Evolutionary conservation across 1,140 invertebrate species (phyloP).

Genomic region (Pseudomyrmex concolor): DNA sequence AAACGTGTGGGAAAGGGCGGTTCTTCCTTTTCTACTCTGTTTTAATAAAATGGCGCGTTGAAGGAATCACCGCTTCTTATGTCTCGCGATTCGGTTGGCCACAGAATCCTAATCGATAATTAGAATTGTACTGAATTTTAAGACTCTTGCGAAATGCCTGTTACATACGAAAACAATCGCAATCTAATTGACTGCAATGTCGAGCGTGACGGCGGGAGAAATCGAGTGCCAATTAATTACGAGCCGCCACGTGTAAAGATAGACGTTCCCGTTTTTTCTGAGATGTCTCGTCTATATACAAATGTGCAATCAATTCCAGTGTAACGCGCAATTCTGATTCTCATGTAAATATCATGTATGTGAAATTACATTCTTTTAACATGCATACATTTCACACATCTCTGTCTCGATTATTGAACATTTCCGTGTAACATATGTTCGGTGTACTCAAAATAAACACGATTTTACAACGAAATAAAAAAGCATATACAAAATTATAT

Average conservation of each 20-base stretch:
- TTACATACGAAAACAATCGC: slow-evolving; percentile 30
- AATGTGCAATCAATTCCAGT: slow-evolving; percentile 6
- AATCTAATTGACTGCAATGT: slow-evolving; percentile 39
- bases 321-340: slow-evolving; percentile 20
- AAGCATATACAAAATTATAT: not conserved
- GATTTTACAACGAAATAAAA: not conserved
- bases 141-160: not conserved
- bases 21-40: no score
- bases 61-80: not conserved
- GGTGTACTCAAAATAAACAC: not conserved
- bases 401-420: slow-evolving; percentile 25
- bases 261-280: slow-evolving; percentile 39
- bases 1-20: no score
- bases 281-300: slow-evolving; percentile 37
- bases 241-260: slow-evolving; percentile 71
- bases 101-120: slow-evolving; percentile 36
- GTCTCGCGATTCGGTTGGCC: no score
- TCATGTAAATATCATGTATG: slow-evolving; percentile 37
- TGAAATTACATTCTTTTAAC: no score
- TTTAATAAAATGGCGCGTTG: no score
- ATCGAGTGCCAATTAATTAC: slow-evolving; percentile 66
- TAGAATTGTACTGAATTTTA: slow-evolving; percentile 50
- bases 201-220: slow-evolving; percentile 52
- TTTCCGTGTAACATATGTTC: not conserved
- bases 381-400: no score